These are phyloP conservation scores for Barnardius zonarius DNA, from an alignment of 2,113 vertebrate species.

Conservation along the genomic window DNA sequence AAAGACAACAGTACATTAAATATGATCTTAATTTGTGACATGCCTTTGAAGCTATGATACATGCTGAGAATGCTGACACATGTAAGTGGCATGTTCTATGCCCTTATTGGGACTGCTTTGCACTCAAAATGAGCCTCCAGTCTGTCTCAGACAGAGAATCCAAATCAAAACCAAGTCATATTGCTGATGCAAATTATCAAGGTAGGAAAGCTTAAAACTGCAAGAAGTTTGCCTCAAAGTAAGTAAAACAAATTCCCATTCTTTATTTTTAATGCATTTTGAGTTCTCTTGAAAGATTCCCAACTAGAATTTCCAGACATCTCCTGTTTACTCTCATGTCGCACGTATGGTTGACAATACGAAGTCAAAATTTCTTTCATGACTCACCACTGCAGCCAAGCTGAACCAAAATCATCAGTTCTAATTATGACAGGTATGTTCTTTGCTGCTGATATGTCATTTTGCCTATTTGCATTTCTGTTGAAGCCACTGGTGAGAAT, in stretches of 20 bases:
- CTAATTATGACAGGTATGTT: neutral
- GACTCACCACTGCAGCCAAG: neutral
- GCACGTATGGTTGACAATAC: neutral
- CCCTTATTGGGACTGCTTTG: neutral
- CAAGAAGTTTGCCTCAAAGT: neutral
- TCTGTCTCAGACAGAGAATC: neutral
- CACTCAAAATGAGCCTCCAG: neutral
- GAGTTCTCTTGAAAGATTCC: neutral
- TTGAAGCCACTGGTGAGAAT: neutral
- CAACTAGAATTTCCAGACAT: neutral
- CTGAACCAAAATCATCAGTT: neutral
- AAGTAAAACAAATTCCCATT: neutral
- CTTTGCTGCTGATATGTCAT: neutral
- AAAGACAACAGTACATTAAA: constrained; percentile 21
- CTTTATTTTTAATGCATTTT: neutral
- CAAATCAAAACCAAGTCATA: neutral
- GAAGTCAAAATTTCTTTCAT: neutral
- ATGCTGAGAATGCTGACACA: constrained; percentile 38
- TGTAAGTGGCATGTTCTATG: neutral
- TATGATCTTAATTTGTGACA: constrained; percentile 23
- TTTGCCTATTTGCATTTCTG: neutral
- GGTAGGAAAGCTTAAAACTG: neutral
- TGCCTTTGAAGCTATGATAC: constrained; percentile 20
- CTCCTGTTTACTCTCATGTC: neutral
- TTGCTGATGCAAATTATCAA: neutral